Conservation (phyloP, 1,140 invertebrate species). For the Drosophila elegans region DNA sequence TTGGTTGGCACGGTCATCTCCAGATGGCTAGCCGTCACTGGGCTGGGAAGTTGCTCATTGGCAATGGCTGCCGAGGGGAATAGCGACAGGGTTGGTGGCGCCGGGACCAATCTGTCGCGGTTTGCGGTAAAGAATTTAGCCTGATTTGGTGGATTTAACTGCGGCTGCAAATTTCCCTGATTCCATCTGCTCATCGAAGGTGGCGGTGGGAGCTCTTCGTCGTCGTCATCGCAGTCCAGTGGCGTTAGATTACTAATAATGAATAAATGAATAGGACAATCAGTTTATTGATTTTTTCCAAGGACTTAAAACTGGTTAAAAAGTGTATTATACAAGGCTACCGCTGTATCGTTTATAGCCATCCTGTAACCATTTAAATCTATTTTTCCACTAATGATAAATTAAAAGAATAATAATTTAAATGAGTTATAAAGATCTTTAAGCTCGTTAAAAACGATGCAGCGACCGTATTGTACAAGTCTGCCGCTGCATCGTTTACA, state of each 20-base stretch:
- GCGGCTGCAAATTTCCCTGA: background rate
- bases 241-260: conserved; percentile 20
- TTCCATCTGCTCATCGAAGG: conserved; percentile 11
- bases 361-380: no score
- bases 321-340: background rate
- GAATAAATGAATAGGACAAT: background rate
- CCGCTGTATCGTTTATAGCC: no score
- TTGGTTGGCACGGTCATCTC: conserved; percentile 64
- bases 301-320: background rate
- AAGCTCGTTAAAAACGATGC: background rate
- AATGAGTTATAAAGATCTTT: no score
- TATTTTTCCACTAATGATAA: no score
- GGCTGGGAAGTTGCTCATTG: conserved; percentile 46
- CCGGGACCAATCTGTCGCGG: background rate
- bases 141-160: conserved; percentile 5
- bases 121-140: conserved; percentile 20
- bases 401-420: no score
- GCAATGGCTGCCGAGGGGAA: conserved; percentile 66
- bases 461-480: no score
- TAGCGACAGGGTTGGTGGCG: conserved; percentile 24
- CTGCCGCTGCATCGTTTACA: no score
- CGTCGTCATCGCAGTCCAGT: background rate
- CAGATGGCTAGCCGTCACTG: conserved; percentile 17
- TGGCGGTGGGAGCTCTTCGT: conserved; percentile 51
- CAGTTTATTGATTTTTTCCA: background rate